Evolutionary conservation across 2,888 invertebrate species (phyloP).

Genomic region (Villa cingulata): DNA sequence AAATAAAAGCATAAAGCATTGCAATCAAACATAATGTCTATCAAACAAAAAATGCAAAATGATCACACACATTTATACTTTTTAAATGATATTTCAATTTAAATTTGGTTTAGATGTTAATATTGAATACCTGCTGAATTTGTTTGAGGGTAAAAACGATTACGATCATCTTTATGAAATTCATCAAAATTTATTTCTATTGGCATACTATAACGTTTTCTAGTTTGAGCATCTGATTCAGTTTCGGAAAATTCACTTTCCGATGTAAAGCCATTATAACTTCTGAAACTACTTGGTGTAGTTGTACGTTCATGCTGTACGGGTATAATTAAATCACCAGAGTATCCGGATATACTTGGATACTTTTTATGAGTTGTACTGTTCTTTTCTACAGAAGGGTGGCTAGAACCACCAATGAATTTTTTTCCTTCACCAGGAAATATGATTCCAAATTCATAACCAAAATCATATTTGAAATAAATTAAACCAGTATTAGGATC

Average conservation of each 20-base stretch:
- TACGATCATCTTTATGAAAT: conserved; percentile 27
- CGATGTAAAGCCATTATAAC: conserved; percentile 31
- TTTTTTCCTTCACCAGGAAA: conserved; percentile 51
- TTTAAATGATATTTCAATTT: no score
- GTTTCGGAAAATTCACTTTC: conserved; percentile 49
- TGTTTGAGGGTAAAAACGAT: conserved; percentile 6
- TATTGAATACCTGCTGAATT: conserved; percentile 13
- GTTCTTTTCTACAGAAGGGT: conserved; percentile 7
- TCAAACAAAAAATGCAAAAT: no score
- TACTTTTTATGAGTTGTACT: conserved; percentile 6
- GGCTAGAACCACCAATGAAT: conserved; percentile 27
- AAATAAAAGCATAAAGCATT: no score
- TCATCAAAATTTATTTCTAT: conserved; percentile 33
- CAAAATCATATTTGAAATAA: conserved; percentile 71
- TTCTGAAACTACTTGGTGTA: conserved; percentile 13
- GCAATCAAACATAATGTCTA: no score
- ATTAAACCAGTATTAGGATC: conserved; percentile 63
- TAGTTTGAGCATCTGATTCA: conserved; percentile 35
- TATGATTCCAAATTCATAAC: conserved; percentile 63
- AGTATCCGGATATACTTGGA: conserved; percentile 22
- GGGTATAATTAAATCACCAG: conserved; percentile 50
- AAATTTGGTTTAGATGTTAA: no score
- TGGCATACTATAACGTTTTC: conserved; percentile 36
- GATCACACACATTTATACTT: no score
- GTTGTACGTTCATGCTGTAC: conserved; percentile 50